Evolutionary conservation across 2,888 invertebrate species (phyloP), one percentile per base, ranked within the genome.

Genomic region (Parnassius mnemosyne): DNA sequence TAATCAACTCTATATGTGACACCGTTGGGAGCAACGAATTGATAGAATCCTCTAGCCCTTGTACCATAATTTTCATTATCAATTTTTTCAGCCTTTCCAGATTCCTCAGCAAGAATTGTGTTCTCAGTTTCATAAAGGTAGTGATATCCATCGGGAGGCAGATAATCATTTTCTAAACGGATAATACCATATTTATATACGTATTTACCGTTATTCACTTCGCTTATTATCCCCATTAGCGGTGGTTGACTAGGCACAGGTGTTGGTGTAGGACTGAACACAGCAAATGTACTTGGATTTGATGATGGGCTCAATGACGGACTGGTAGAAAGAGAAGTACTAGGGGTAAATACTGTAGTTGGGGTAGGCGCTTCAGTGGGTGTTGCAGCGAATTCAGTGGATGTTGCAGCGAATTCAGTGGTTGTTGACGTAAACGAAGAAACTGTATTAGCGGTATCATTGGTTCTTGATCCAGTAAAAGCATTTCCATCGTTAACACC

Each of bases 1-100:
- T 93, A 93, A 66, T 89, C 88, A n/a, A 93, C 89, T 52, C 89
- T 82, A 73, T 93, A 92, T 44, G 88, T 87, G 1, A 86, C 78
- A 61, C 93, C 93, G 71, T 94, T 92, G 59, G 93, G 93, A 1
- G 94, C 94, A 1, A 94, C 93, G 76, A 94, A 95, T 69, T 94
- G 92, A 76, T 92, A 94, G 74, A 93, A 94, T 12, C 95, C 95
- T 65, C 82, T 85, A 12, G 77, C 81, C 58, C 79, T 81, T 13
- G 83, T 71, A 44, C 72, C 81, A 0, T 77, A 76, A 12, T 65
- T 69, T 44, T 84, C 81, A 46, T 58, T 77, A 70, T 77, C 76
- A n/a, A 84, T 69, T 61, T 78, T 68, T 65, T 86, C 87, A 0
- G 86, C 20, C 43, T 80, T 78, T 43, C 87, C 87, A 11, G 79